Evolutionary conservation across 2,113 vertebrate genomes (phyloP), one percentile per base, ranked within the genome.

Genomic region (Oophaga pumilio): DNA sequence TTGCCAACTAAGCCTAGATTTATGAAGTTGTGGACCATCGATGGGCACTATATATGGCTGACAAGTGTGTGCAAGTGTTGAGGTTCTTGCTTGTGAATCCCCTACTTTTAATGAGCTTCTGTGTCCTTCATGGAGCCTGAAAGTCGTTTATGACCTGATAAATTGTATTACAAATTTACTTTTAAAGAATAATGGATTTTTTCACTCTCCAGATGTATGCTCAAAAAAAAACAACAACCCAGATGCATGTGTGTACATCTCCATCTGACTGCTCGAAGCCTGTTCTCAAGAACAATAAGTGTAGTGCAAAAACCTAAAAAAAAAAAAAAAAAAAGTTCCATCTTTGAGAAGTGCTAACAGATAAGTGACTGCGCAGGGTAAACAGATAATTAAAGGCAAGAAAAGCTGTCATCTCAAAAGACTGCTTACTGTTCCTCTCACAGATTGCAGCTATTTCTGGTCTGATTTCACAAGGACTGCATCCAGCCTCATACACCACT

Each of bases 401-500:
- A 88, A 89, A 91, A 92, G 88, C 62, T 88, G 79, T 89, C 90
- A 91, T 92, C 89, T 93, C 91, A 15, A 91, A 92, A 92, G 91
- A 90, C 89, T 90, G 85, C 89, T 91, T 89, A 89, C 79, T 79
- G 90, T 90, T 91, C 90, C 76, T 78, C 89, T 90, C 89, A 88
- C 60, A 91, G 90, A 90, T 89, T 90, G 90, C 77, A 92, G 90
- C 88, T 88, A 87, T 90, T 91, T 68, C 76, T 90, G 88, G 91
- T 89, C 91, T 93, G 90, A 93, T 93, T 93, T 93, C 88, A 90
- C 80, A 79, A 94, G 89, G 86, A 91, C 56, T 83, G 84, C 91
- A 92, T 91, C 92, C 90, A 92, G 91, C 92, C 86, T 90, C 89
- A 90, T 92, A 92, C 91, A 91, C 91, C 92, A 89, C 89, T 86